phyloP scores from a whole-genome alignment of 2,113 vertebrate species.

The Oncorhynchus mykiss region DNA sequence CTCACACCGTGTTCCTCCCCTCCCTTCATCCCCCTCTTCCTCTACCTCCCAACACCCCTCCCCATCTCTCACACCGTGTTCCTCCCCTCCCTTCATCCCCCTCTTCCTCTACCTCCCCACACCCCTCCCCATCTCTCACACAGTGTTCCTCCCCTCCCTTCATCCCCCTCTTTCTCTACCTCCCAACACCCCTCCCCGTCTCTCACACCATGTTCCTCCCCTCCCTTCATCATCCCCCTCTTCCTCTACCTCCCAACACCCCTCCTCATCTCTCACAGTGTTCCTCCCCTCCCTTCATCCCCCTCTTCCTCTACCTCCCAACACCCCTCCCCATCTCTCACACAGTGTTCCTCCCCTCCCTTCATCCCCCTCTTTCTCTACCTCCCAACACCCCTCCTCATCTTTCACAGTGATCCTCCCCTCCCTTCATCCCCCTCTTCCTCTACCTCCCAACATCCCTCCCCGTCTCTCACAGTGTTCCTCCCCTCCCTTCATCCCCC shows the following conservation, averaged over 20 bases:
- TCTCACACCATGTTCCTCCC: background rate
- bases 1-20: background rate
- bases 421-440: background rate
- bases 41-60: too few species aligned
- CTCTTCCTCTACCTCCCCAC: too few species aligned
- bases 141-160: background rate
- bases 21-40: background rate
- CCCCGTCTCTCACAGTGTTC: too few species aligned
- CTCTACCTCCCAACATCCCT: too few species aligned
- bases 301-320: background rate
- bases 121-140: background rate
- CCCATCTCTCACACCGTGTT: too few species aligned
- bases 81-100: too few species aligned
- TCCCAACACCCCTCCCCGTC: background rate
- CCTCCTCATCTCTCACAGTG: background rate
- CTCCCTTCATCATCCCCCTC: background rate
- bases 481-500: background rate
- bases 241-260: background rate
- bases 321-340: constrained; percentile 14
- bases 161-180: background rate
- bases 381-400: constrained; percentile 1
- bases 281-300: too few species aligned
- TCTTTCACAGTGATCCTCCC: background rate
- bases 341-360: background rate
- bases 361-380: background rate